Base-by-base conservation (phyloP, 35 echinoderm and acorn worm species). In the Strongylocentrotus purpuratus region DNA sequence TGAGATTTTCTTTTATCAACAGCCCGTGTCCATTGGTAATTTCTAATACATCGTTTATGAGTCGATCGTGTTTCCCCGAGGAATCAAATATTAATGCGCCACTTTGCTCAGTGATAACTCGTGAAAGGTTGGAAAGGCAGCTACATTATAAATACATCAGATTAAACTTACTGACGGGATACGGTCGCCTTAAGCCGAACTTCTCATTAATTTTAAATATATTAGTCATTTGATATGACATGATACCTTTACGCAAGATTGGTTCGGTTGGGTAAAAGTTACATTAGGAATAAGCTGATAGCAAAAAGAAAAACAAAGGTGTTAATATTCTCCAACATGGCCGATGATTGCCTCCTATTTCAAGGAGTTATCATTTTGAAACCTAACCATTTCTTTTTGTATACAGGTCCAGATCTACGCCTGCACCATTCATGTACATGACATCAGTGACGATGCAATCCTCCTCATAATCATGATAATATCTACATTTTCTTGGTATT, bases 1-100 rank as follows among this genome's bases (percentile, higher is more conserved):
- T 78, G 65, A 78, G 65, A 78, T 78, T 78, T 78, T 78, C 65
- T 3, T n/a, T 78, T 78, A 78, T 78, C 65, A 78, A n/a, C 65
- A n/a, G 25, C 65, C 65, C 65, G 20, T 78, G 65, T 55, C 50
- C 11, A 14, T 55, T 55, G 50, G 50, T 55, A 55, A 55, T 55
- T 55, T 55, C 50, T 55, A 13, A 55, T 55, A 55, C 65, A 78
- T 78, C 28, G 18, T 78, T 78, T 78, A 78, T n/a, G 65, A 22
- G 6, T n/a, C 65, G 22, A n/a, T 5, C 65, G 65, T 28, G 65
- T 78, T 78, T 9, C 18, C n/a, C 6, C 0, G 20, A 28, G 65
- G 4, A 28, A 78, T 78, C 20, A 78, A 78, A 78, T 78, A 78
- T 78, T 78, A 78, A 78, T 78, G 20, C 4, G 4, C 65, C 65